Evolutionary conservation across 2,797 vertebrate species (phyloP).

Genomic region (Denticeps clupeoides): DNA sequence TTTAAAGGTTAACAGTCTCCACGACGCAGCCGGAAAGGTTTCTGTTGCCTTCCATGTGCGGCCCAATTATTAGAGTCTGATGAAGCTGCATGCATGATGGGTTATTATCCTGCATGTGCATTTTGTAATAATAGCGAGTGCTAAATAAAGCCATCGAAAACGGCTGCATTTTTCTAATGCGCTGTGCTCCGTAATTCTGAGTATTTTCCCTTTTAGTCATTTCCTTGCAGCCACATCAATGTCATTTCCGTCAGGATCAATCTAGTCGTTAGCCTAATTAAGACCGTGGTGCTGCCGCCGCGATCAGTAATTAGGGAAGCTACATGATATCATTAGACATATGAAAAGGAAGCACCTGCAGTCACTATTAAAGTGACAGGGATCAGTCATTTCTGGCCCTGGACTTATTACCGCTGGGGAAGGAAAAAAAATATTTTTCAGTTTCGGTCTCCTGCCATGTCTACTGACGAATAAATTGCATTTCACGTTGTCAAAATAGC

Average conservation of each 20-base stretch:
- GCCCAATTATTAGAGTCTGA: constrained; percentile 40
- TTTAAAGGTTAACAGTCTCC: constrained; percentile 67
- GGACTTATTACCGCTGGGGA: no score
- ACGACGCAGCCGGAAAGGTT: constrained; percentile 49
- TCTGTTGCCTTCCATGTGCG: constrained; percentile 48
- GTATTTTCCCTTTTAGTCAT: constrained; percentile 34
- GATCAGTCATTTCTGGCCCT: no score
- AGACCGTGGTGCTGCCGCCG: constrained; percentile 43
- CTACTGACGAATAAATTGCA: no score
- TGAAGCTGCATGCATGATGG: constrained; percentile 11
- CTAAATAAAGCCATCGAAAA: not conserved
- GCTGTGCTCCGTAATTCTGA: not conserved
- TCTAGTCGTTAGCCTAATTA: constrained; percentile 56
- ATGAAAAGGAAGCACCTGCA: constrained; percentile 27
- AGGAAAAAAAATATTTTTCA: no score
- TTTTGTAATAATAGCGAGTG: no score
- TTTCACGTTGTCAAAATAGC: no score
- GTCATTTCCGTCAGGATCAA: constrained; percentile 44
- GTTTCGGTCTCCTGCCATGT: no score
- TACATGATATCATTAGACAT: constrained; percentile 24
- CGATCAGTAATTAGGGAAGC: constrained; percentile 48
- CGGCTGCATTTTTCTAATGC: not conserved
- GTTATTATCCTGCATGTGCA: no score
- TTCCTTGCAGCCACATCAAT: constrained; percentile 41
- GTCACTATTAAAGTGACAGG: constrained; percentile 10